phyloP scores from a whole-genome alignment of 2,888 invertebrate genomes.

The Timema podura region DNA sequence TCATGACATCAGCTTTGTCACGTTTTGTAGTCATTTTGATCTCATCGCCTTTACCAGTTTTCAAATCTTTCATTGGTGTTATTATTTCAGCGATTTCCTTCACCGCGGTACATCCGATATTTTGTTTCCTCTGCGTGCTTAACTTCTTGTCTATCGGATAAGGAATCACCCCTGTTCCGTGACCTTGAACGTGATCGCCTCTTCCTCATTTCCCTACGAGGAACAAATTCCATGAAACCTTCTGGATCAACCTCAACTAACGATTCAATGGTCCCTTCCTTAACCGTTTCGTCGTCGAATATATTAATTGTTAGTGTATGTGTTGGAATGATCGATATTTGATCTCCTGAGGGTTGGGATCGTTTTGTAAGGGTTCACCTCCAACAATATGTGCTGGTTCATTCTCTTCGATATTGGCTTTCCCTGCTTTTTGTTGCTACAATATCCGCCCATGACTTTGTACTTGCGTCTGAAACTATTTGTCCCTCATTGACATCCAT shows the following conservation, averaged over 20 bases:
- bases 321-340: too few species aligned
- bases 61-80: neutral
- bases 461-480: neutral
- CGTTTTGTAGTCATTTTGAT: neutral
- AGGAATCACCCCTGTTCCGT: constrained; percentile 14
- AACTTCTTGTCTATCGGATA: neutral
- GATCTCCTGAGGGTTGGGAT: too few species aligned
- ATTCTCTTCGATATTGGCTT: too few species aligned
- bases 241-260: constrained; percentile 43
- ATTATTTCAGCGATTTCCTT: neutral
- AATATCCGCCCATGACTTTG: constrained; percentile 9
- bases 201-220: constrained; percentile 45
- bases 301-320: constrained; percentile 35
- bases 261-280: constrained; percentile 39
- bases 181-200: constrained; percentile 44
- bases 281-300: constrained; percentile 38
- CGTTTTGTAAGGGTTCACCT: too few species aligned
- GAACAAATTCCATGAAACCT: constrained; percentile 50
- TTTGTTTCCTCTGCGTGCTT: neutral
- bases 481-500: too few species aligned
- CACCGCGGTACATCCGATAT: neutral
- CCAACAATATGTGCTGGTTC: too few species aligned
- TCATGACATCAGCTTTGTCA: neutral
- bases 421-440: constrained; percentile 1
- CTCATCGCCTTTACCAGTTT: neutral